phyloP scores from a whole-genome alignment of 1,140 invertebrate species.

The Procambarus virginalis region DNA sequence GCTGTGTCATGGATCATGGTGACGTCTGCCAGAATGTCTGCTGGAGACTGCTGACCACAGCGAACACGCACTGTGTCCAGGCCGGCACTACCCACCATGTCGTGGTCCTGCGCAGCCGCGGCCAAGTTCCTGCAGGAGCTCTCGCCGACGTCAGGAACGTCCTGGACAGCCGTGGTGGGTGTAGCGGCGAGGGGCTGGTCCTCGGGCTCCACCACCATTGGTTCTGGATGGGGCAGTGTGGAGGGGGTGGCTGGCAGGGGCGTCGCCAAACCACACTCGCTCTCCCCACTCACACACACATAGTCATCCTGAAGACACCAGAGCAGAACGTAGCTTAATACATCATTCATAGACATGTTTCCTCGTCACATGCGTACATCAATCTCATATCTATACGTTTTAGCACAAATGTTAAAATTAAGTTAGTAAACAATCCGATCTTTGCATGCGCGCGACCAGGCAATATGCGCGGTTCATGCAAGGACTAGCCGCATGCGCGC shows the following conservation, averaged over 20 bases:
- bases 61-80: slow-evolving; percentile 59
- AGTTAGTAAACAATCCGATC: neutral
- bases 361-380: no score
- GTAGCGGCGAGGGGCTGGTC: slow-evolving; percentile 7
- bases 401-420: no score
- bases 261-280: slow-evolving; percentile 44
- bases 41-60: slow-evolving; percentile 30
- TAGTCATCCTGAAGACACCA: slow-evolving; percentile 65
- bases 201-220: slow-evolving; percentile 59
- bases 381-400: no score
- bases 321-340: neutral
- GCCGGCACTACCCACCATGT: slow-evolving; percentile 58
- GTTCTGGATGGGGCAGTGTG: slow-evolving; percentile 34
- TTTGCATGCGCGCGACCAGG: no score
- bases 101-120: slow-evolving; percentile 20
- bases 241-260: neutral
- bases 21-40: slow-evolving; percentile 36
- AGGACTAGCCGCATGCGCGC: neutral
- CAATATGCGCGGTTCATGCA: neutral
- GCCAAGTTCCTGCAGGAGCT: slow-evolving; percentile 20
- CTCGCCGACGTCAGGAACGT: slow-evolving; percentile 9
- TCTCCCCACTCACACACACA: slow-evolving; percentile 60
- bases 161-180: slow-evolving; percentile 5
- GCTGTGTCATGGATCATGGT: slow-evolving; percentile 42
- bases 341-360: no score